Evolutionary conservation across 2,888 invertebrate species (phyloP).

Genomic region (Plagodis dolabraria): DNA sequence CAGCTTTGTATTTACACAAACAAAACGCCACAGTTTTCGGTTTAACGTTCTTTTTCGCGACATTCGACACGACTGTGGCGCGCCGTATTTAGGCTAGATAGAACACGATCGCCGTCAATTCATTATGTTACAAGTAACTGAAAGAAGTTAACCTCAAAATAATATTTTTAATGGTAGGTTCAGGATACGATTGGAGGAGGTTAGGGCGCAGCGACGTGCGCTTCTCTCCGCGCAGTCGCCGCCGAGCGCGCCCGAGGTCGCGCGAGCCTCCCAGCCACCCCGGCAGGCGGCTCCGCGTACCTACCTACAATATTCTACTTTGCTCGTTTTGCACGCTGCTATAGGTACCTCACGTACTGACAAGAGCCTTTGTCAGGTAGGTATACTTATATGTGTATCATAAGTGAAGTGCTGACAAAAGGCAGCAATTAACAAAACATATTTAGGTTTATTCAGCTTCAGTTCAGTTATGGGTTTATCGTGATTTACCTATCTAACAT

Average conservation of each 20-base stretch:
- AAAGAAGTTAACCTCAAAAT: slow-evolving; percentile 80
- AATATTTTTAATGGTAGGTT: slow-evolving; percentile 79
- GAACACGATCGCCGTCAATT: slow-evolving; percentile 56
- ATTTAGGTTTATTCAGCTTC: slow-evolving; percentile 30
- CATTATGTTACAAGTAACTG: slow-evolving; percentile 58
- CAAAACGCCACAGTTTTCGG: slow-evolving; percentile 80
- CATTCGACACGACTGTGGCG: slow-evolving; percentile 73
- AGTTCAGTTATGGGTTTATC: background rate
- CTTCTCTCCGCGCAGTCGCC: slow-evolving; percentile 53
- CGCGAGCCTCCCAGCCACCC: slow-evolving; percentile 50
- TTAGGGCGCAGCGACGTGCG: slow-evolving; percentile 52
- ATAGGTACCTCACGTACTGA: slow-evolving; percentile 11
- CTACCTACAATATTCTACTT: slow-evolving; percentile 44
- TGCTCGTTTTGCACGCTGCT: slow-evolving; percentile 33
- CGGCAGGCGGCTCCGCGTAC: slow-evolving; percentile 35
- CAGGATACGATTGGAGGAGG: slow-evolving; percentile 73
- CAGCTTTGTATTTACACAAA: slow-evolving; percentile 84
- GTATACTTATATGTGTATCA: slow-evolving; percentile 23
- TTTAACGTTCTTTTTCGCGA: slow-evolving; percentile 78
- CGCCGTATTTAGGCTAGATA: slow-evolving; percentile 52
- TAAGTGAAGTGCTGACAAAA: slow-evolving; percentile 36
- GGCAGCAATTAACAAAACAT: slow-evolving; percentile 31
- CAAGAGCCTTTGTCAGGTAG: slow-evolving; percentile 14
- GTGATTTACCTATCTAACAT: too few relatives aligned
- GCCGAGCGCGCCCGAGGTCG: slow-evolving; percentile 58